phyloP scores from a whole-genome alignment of 1,140 invertebrate species.

The Bacillus rossius region DNA sequence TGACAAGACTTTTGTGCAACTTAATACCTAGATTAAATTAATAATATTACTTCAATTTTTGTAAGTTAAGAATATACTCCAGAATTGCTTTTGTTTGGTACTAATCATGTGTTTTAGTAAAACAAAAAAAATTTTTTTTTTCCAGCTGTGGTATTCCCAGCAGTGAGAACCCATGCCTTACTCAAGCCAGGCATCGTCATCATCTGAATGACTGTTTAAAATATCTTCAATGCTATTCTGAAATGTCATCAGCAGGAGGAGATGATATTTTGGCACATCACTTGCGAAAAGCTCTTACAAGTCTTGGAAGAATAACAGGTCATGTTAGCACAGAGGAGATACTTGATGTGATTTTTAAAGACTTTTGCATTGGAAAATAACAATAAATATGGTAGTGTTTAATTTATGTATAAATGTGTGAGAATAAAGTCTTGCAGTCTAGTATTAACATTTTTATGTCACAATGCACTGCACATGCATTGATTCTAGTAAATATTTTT shows the following conservation, averaged over 20 bases:
- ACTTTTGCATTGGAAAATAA: constrained; percentile 90
- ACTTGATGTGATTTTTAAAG: constrained; percentile 75
- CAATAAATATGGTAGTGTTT: no score
- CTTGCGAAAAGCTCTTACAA: constrained; percentile 56
- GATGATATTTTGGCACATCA: constrained; percentile 65
- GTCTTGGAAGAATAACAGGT: constrained; percentile 72
- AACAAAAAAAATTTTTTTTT: constrained; percentile 22
- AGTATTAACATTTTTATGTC: no score
- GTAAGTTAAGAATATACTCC: neutral
- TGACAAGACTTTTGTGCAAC: neutral
- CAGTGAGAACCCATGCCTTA: constrained; percentile 55
- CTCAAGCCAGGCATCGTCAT: constrained; percentile 55
- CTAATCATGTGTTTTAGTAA: neutral
- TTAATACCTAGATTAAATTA: neutral
- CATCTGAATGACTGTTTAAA: constrained; percentile 51
- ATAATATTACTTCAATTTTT: neutral
- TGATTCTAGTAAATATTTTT: no score
- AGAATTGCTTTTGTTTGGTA: neutral
- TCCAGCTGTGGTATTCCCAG: constrained; percentile 58
- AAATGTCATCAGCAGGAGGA: constrained; percentile 39
- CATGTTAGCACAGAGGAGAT: constrained; percentile 69
- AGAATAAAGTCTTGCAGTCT: no score
- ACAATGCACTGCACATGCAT: no score
- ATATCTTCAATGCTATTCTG: constrained; percentile 48
- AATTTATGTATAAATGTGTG: no score